Percentiles rank a stretch among this genome's conserved stretches.
Conservation (phyloP, 2,113 vertebrate species). For the Calyptomena viridis region DNA sequence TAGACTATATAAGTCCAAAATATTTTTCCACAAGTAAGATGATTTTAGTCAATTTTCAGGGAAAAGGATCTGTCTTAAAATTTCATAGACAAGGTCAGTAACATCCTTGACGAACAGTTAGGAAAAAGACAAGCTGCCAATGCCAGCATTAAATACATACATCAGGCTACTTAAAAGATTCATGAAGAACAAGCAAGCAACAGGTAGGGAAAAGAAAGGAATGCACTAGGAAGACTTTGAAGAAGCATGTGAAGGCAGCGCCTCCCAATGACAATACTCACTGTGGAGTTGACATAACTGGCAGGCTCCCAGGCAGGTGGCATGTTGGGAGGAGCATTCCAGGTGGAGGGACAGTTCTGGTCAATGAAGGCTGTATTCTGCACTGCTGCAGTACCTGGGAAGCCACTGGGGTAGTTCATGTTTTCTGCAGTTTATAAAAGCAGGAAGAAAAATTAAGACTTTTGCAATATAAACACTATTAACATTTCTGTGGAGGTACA, state of each 20-base stretch:
- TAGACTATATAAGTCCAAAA: neutral
- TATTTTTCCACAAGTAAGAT: neutral
- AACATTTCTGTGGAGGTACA: neutral
- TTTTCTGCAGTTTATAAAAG: constrained; percentile 69
- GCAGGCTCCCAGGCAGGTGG: constrained; percentile 74
- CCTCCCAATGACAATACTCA: constrained; percentile 45
- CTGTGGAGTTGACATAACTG: constrained; percentile 70
- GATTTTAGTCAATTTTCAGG: neutral
- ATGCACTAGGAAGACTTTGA: neutral
- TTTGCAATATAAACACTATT: neutral
- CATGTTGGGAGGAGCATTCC: constrained; percentile 64
- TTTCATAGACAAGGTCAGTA: neutral
- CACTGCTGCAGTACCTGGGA: constrained; percentile 70
- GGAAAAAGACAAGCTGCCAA: neutral
- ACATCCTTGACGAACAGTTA: neutral
- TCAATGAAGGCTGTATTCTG: constrained; percentile 74
- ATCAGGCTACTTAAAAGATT: neutral
- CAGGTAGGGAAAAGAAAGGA: neutral
- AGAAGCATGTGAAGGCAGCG: rapidly evolving
- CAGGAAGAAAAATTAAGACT: neutral
- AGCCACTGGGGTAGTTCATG: constrained; percentile 76
- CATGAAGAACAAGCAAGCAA: neutral
- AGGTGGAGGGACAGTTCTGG: constrained; percentile 71
- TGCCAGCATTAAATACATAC: neutral
- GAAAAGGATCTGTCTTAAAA: neutral